phyloP scores from a whole-genome alignment of 92 coral and sea anemone species.

The Porites divaricata region DNA sequence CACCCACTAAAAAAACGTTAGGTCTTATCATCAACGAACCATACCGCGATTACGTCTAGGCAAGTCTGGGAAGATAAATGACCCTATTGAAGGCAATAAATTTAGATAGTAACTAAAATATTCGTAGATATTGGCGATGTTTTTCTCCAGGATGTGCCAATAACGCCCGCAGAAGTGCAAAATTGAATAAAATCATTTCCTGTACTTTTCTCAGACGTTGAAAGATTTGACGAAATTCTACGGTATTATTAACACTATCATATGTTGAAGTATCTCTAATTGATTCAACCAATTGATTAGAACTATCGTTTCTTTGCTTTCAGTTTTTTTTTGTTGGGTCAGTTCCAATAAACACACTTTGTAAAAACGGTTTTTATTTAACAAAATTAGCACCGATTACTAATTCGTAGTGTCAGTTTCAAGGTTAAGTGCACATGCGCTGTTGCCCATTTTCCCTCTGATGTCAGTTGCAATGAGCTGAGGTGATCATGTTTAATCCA shows the following conservation, averaged over 20 bases:
- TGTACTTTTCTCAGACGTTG: background rate
- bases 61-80: background rate
- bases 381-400: background rate
- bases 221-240: background rate
- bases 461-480: background rate
- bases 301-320: background rate
- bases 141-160: background rate
- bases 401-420: background rate
- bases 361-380: too few relatives aligned
- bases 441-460: background rate
- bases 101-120: background rate
- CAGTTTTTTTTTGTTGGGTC: background rate
- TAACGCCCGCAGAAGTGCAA: background rate
- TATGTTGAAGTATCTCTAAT: constrained; percentile 2
- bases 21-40: background rate
- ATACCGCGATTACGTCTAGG: background rate
- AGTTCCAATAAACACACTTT: background rate
- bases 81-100: background rate
- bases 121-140: background rate
- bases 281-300: constrained; percentile 1
- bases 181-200: background rate
- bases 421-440: background rate
- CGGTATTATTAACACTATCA: background rate
- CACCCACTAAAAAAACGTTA: background rate
- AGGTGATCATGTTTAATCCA: background rate